Evolutionary conservation across 1,140 invertebrate species (phyloP).

Genomic region (Pollicipes pollicipes): DNA sequence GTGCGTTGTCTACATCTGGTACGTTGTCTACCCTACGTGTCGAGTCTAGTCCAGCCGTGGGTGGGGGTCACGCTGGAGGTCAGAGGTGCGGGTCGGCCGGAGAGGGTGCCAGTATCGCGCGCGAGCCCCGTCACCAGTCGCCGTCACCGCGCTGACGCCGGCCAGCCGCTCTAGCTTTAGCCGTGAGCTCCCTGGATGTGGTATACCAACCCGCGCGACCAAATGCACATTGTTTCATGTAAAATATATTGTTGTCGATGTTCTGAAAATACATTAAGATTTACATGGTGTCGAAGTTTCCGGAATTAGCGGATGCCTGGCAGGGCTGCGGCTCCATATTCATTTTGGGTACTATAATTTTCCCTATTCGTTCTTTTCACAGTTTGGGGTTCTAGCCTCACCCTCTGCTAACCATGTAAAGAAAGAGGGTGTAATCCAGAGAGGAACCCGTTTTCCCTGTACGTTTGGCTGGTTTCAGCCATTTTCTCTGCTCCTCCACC

Average conservation of each 20-base stretch:
- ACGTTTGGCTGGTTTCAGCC: too few species aligned
- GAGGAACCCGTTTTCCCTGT: too few species aligned
- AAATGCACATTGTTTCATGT: neutral
- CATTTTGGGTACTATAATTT: too few species aligned
- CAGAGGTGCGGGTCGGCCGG: too few species aligned
- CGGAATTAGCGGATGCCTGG: too few species aligned
- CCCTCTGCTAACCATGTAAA: too few species aligned
- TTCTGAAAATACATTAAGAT: neutral
- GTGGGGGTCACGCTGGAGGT: neutral
- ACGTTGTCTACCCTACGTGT: neutral
- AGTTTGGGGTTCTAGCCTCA: too few species aligned
- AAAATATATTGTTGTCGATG: neutral
- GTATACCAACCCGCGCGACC: neutral
- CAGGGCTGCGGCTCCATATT: too few species aligned
- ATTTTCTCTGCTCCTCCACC: too few species aligned
- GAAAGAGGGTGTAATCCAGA: too few species aligned
- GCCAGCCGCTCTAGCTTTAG: neutral
- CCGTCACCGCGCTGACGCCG: neutral
- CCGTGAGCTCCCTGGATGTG: neutral
- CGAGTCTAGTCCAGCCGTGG: neutral
- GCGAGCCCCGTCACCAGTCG: neutral
- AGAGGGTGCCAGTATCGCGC: too few species aligned
- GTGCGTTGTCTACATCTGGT: neutral
- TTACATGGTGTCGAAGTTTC: neutral
- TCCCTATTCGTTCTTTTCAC: too few species aligned